Evolutionary conservation across 1,140 invertebrate species (phyloP), one percentile per base, ranked within the genome.

Genomic region (Drosophila serrata): DNA sequence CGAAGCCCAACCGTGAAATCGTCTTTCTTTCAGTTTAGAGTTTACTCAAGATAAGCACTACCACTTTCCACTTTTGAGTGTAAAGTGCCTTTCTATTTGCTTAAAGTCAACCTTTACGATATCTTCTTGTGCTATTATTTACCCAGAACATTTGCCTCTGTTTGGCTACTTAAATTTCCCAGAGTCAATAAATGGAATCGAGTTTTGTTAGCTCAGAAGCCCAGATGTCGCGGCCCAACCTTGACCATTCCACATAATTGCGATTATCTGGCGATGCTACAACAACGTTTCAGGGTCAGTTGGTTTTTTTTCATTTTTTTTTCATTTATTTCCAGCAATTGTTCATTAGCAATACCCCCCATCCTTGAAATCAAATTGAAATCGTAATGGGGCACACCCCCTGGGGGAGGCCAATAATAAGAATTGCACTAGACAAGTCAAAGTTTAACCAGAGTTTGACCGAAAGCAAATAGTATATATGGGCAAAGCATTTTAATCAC

Each of bases 161-260:
- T 85, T 85, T 86, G 78, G 60, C 82, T 79, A 78, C 78, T 81
- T 78, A 79, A 78, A 86, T 78, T 75, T 81, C 74, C 59, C 57
- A 81, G 75, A 63, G 78, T 86, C 60, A 86, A 85, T 86, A 85
- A 70, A 57, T 77, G 43, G 56, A 61, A 29, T 53, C 69, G 67
- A 42, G 62, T 42, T 42, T 65, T 37, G 53, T 57, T 65, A 37
- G 67, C 49, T 69, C 59, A 57, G 24, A 65, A 75, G 65, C 43
- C 76, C 62, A 79, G 75, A 64, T 59, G 46, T 81, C 64, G 45
- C 51, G 39, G 68, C 60, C 15, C 67, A 87, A 80, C 82, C 82
- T 87, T 87, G 82, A 82, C 84, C 82, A 88, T 73, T 67, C 42
- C 62, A 60, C 62, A 61, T 84, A 88, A 80, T 87, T 88, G 84